Evolutionary conservation across 2,888 invertebrate species (phyloP).

Genomic region (Pseudococcus jackbeardsleyi): DNA sequence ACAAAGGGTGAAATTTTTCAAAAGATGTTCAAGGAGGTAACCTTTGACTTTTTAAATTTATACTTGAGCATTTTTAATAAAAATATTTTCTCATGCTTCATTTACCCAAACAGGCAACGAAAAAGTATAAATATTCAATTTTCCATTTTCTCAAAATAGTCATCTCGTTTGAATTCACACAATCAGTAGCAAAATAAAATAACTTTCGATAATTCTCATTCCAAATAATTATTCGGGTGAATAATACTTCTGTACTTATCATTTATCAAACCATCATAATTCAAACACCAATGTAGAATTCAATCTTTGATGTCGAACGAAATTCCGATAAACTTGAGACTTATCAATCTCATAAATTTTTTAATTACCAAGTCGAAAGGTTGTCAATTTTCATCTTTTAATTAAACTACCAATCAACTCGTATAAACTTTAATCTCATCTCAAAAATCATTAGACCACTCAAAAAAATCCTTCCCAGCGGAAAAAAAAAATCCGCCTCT

Average conservation of each 20-base stretch:
- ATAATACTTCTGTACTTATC: constrained; percentile 7
- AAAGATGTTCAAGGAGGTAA: too few species aligned
- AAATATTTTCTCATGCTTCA: too few species aligned
- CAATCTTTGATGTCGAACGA: background rate
- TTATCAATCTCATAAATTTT: background rate
- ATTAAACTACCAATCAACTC: background rate
- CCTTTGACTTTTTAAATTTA: too few species aligned
- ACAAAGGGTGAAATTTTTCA: too few species aligned
- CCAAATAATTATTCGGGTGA: background rate
- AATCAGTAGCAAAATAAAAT: background rate
- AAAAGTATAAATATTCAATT: too few species aligned
- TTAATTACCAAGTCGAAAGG: constrained; percentile 2
- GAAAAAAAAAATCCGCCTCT: background rate
- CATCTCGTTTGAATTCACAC: background rate
- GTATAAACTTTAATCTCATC: background rate
- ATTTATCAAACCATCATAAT: background rate
- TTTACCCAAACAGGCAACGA: too few species aligned
- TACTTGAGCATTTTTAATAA: too few species aligned
- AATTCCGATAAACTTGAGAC: background rate
- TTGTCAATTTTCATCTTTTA: background rate
- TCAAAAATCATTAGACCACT: too few species aligned
- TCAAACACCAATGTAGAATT: background rate
- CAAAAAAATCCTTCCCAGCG: background rate
- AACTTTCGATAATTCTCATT: background rate
- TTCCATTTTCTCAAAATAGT: too few species aligned